Evolutionary conservation across 2,888 invertebrate species (phyloP), one percentile per base, ranked within the genome.

Genomic region (Phalera bucephala): DNA sequence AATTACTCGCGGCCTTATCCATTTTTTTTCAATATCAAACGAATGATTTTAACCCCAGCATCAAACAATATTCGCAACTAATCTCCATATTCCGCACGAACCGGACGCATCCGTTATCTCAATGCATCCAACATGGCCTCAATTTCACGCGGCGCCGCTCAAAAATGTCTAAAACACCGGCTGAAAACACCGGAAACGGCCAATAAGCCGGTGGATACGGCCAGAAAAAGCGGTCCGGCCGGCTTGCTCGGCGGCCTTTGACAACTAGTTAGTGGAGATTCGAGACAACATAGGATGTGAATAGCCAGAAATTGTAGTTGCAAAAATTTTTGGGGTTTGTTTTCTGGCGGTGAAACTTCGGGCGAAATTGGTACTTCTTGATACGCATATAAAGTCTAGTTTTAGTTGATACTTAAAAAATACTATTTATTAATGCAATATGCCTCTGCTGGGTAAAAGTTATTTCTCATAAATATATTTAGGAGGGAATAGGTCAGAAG

Each of bases 81-180:
- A 25, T 12, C 25, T 25, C n/a, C 10, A 9, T 9, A 12, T 14
- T 14, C 14, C 6, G 14, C 14, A 13, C 14, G 14, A 13, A 14
- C 4, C 33, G 9, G 33, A 30, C 33, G 44, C 42, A 27, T 14
- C 13, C 14, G 50, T 45, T 45, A 47, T 53, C 46, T 53, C 52
- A 43, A 45, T 47, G 47, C 52, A 51, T 47, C 50, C 42, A 40
- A 27, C 45, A 34, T 38, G 46, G 52, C 54, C 46, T 52, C 53
- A 52, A 61, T 63, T 64, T 60, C 58, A 63, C 61, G 58, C 53
- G 46, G 48, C 40, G 45, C 46, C 54, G 49, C 40, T 51, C 55
- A 53, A 56, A 64, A 63, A 50, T 40, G 45, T 31, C 29, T 34
- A 45, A 45, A 46, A 55, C 13, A 14, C 1, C 45, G 31, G 39